A percentile compares a stretch with the other conserved stretches of the same genome.
These are phyloP conservation scores for Carassius auratus DNA, from an alignment of 2,113 vertebrate genomes.

Conservation along the genomic window DNA sequence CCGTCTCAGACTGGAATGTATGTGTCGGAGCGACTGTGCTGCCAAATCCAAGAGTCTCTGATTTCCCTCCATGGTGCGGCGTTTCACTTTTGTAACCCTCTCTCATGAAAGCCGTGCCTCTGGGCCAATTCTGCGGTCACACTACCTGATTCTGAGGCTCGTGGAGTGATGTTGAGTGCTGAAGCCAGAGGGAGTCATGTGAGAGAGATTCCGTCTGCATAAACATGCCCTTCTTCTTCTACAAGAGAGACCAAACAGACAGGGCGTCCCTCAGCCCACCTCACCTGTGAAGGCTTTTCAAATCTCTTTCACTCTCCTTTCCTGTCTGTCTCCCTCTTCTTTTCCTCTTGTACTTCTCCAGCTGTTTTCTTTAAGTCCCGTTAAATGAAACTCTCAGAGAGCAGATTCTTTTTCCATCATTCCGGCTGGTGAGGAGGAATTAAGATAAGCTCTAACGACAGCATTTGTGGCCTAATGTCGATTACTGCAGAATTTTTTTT, in stretches of 20 bases:
- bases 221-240: conserved; percentile 53
- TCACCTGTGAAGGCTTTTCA: conserved; percentile 55
- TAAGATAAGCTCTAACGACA: not conserved
- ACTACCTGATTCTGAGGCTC: conserved; percentile 77
- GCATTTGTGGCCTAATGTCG: not conserved
- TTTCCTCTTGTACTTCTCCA: conserved; percentile 37
- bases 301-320: conserved; percentile 57
- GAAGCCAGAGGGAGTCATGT: conserved; percentile 80
- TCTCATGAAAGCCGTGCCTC: conserved; percentile 71
- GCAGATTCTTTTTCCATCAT: not conserved
- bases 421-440: not conserved
- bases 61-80: conserved; percentile 76
- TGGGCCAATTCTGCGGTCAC: conserved; percentile 80
- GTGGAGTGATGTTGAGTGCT: conserved; percentile 80
- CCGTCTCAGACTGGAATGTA: conserved; percentile 76
- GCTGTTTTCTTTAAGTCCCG: conserved; percentile 66
- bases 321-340: conserved; percentile 13
- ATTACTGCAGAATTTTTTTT: not conserved
- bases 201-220: conserved; percentile 78
- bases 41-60: conserved; percentile 80
- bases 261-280: conserved; percentile 53
- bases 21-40: conserved; percentile 74
- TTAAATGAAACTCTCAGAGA: conserved; percentile 3
- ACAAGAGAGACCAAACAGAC: conserved; percentile 51
- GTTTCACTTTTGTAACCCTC: conserved; percentile 56